A percentile compares a stretch with the other conserved stretches of the same genome.
phyloP scores from a whole-genome alignment of 2,888 invertebrate genomes.

The Oxystoma pomonae region DNA sequence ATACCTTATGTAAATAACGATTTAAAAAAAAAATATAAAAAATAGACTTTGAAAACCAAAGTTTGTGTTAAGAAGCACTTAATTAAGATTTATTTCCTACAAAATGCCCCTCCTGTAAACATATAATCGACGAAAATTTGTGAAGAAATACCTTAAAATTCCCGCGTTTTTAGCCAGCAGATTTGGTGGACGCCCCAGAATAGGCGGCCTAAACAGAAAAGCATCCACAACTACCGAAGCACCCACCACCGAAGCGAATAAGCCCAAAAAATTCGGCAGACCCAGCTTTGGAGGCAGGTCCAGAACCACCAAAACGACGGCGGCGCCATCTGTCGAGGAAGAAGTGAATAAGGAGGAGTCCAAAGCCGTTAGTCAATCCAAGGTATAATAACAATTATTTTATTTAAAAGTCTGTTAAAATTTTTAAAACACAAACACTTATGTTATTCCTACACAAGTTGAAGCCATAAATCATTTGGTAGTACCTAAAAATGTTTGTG shows the following conservation, averaged over 20 bases:
- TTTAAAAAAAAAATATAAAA: too few relatives aligned
- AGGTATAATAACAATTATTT: constrained; percentile 28
- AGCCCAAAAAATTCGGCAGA: constrained; percentile 47
- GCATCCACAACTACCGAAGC: constrained; percentile 42
- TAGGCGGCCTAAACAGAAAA: constrained; percentile 34
- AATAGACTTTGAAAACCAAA: background rate
- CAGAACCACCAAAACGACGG: constrained; percentile 41
- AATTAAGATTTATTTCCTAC: too few relatives aligned
- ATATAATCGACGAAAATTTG: too few relatives aligned
- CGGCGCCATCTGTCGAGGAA: constrained; percentile 41
- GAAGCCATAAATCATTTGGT: too few relatives aligned
- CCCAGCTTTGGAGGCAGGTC: constrained; percentile 52
- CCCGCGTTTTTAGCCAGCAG: constrained; percentile 21
- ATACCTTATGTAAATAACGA: constrained; percentile 12
- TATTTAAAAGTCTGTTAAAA: too few relatives aligned
- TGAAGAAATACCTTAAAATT: too few relatives aligned
- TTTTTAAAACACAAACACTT: too few relatives aligned
- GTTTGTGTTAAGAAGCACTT: too few relatives aligned
- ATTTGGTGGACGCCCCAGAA: constrained; percentile 29
- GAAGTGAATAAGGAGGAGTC: constrained; percentile 46
- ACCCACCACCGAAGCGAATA: constrained; percentile 50
- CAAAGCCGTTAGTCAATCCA: constrained; percentile 41
- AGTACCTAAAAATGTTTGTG: too few relatives aligned
- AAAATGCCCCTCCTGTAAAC: too few relatives aligned
- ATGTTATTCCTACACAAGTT: too few relatives aligned